These are phyloP conservation scores for Pseudomyrmex concolor DNA, from an alignment of 1,140 invertebrate species.

Conservation along the genomic window DNA sequence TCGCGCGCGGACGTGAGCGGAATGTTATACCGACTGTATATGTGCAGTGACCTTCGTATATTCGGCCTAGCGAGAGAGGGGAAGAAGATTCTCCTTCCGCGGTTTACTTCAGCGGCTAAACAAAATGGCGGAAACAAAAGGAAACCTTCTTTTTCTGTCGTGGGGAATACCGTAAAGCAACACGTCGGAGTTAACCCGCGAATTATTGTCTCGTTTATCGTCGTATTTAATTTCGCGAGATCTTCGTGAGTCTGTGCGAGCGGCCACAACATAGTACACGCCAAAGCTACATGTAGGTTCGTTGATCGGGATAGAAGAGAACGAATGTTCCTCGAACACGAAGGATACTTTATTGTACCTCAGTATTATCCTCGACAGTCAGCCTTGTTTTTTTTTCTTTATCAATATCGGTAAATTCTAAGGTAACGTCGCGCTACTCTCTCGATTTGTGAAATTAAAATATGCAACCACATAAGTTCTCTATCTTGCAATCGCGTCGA, in stretches of 20 bases:
- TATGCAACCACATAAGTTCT: background rate
- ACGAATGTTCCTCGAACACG: conserved; percentile 15
- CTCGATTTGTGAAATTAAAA: background rate
- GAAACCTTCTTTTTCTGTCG: no score
- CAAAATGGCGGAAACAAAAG: no score
- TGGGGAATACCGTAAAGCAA: no score
- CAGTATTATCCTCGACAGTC: background rate
- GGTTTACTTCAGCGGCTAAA: no score
- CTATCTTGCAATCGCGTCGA: background rate
- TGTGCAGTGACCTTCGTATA: background rate
- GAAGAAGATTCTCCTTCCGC: no score
- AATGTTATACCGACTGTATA: conserved; percentile 32
- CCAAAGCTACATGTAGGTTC: conserved; percentile 20
- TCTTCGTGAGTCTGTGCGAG: conserved; percentile 5
- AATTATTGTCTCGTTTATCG: conserved; percentile 53
- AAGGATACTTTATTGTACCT: background rate
- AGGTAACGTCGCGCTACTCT: no score
- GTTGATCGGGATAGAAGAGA: conserved; percentile 13
- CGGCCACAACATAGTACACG: background rate
- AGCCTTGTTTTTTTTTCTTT: background rate
- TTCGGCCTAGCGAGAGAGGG: no score
- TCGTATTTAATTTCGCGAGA: conserved; percentile 55
- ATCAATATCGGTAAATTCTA: no score
- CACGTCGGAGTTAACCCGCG: conserved; percentile 43
- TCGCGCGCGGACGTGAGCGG: conserved; percentile 52